A percentile compares a stretch with the other conserved stretches of the same genome.
phyloP scores from a whole-genome alignment of 2,888 invertebrate genomes.

The Drosophila yooni region DNA sequence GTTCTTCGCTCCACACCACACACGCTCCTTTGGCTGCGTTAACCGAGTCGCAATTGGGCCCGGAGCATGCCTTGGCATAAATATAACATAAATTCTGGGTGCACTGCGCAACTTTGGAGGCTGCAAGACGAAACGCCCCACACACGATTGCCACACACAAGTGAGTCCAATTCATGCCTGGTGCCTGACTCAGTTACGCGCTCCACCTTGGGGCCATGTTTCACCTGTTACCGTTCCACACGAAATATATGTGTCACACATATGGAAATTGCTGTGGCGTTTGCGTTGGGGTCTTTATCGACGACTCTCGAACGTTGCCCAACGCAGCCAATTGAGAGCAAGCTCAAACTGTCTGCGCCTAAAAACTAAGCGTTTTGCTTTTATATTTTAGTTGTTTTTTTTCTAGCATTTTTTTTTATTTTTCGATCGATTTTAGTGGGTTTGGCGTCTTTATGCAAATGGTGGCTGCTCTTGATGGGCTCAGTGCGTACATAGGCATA shows the following conservation, averaged over 20 bases:
- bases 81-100: slow-evolving; percentile 47
- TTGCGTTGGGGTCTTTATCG: slow-evolving; percentile 31
- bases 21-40: slow-evolving; percentile 28
- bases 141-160: slow-evolving; percentile 31
- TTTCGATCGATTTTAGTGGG: slow-evolving; percentile 30
- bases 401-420: neutral
- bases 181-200: slow-evolving; percentile 46
- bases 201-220: slow-evolving; percentile 42
- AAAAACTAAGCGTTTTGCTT: slow-evolving; percentile 44
- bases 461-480: slow-evolving; percentile 54
- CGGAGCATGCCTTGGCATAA: slow-evolving; percentile 63
- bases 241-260: slow-evolving; percentile 60
- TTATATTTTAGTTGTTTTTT: slow-evolving; percentile 1
- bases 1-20: slow-evolving; percentile 12
- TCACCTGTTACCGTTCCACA: slow-evolving; percentile 64
- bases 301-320: slow-evolving; percentile 59
- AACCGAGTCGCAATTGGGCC: slow-evolving; percentile 43
- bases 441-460: slow-evolving; percentile 70
- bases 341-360: slow-evolving; percentile 51
- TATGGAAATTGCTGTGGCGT: slow-evolving; percentile 35
- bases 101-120: slow-evolving; percentile 53
- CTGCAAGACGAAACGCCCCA: slow-evolving; percentile 61
- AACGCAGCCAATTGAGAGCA: slow-evolving; percentile 64
- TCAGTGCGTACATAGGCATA: slow-evolving; percentile 56
- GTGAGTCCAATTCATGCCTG: slow-evolving; percentile 4